Conservation (phyloP, 2,113 vertebrate genomes). For the Siniperca chuatsi region DNA sequence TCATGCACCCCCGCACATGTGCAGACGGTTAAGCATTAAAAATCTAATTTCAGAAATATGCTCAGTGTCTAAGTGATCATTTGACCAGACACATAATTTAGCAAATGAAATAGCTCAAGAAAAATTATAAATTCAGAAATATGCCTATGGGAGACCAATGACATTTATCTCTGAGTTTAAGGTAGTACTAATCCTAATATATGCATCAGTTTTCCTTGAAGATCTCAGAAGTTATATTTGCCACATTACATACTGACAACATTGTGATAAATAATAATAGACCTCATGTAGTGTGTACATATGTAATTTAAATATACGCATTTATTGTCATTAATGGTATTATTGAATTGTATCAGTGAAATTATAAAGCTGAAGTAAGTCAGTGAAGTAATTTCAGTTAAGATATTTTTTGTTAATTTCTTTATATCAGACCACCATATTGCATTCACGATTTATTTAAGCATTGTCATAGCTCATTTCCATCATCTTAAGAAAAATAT, state of each 20-base stretch:
- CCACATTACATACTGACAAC: background rate
- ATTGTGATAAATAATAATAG: background rate
- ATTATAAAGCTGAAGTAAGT: background rate
- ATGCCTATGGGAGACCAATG: background rate
- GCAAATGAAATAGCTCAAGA: background rate
- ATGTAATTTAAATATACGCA: background rate
- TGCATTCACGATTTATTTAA: background rate
- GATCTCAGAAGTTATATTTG: background rate
- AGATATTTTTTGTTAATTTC: background rate
- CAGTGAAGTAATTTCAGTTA: background rate
- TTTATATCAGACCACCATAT: background rate
- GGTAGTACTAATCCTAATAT: background rate
- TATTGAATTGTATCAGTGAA: background rate
- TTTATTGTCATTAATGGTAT: background rate
- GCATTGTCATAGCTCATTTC: background rate
- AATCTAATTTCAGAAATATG: slow-evolving; percentile 46
- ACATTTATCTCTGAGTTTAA: background rate
- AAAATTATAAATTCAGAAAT: background rate
- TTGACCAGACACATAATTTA: slow-evolving; percentile 11
- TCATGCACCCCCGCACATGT: slow-evolving; percentile 57
- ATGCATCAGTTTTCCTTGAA: background rate
- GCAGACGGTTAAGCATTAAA: slow-evolving; percentile 33
- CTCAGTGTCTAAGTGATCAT: slow-evolving; percentile 23
- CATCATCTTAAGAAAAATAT: background rate
- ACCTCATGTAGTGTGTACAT: background rate